Percentiles rank a stretch among this genome's conserved stretches.
phyloP scores from a whole-genome alignment of 1,140 invertebrate species.

The Drosophila athabasca region DNA sequence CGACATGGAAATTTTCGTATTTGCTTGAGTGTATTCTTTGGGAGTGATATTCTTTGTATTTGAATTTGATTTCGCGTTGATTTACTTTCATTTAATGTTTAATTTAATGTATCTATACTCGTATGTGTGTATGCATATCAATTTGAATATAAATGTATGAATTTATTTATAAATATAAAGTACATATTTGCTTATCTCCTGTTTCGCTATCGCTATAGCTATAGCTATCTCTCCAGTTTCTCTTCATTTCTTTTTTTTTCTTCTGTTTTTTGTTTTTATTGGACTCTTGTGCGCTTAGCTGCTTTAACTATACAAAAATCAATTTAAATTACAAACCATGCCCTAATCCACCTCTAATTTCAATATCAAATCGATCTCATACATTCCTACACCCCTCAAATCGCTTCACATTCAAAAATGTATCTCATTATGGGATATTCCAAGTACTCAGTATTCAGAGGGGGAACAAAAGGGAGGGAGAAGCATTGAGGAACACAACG shows the following conservation, averaged over 20 bases:
- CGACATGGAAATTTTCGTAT: constrained; percentile 69
- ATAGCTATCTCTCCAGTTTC: background rate
- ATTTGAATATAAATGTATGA: constrained; percentile 53
- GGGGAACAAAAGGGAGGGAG: constrained; percentile 3
- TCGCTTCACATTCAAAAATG: constrained; percentile 26
- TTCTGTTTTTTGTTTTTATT: constrained; percentile 11
- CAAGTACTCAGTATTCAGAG: constrained; percentile 15
- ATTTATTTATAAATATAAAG: constrained; percentile 57
- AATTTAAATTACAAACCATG: constrained; percentile 53
- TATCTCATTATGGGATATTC: constrained; percentile 2
- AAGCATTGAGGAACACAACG: background rate
- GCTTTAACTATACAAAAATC: constrained; percentile 70
- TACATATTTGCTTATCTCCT: constrained; percentile 5
- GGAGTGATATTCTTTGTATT: constrained; percentile 39
- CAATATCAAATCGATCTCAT: constrained; percentile 49
- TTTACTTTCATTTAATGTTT: constrained; percentile 11
- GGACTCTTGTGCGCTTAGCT: constrained; percentile 77
- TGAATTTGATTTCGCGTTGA: constrained; percentile 10
- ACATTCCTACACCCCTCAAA: background rate
- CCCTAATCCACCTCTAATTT: constrained; percentile 58
- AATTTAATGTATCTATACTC: constrained; percentile 42
- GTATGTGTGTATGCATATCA: constrained; percentile 39
- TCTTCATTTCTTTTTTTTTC: constrained; percentile 23
- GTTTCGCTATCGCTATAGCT: background rate
- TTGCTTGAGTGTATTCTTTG: constrained; percentile 54